Percentiles rank a stretch among this genome's conserved stretches.
Conservation (phyloP, 53 echinoderm and acorn worm species). For the Mesocentrotus franciscanus region DNA sequence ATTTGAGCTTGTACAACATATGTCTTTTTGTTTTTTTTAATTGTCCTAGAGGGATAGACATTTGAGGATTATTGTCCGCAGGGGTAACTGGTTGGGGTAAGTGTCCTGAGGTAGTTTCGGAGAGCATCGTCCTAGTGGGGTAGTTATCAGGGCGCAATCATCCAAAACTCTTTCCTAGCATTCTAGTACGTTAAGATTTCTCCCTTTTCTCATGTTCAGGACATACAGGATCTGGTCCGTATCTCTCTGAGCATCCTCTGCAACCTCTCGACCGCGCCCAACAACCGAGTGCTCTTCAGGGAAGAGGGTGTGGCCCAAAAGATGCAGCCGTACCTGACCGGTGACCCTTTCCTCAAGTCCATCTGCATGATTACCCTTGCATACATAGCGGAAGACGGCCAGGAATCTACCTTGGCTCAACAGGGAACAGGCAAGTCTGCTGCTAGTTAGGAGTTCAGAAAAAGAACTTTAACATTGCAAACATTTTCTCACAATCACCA, state of each 20-base stretch:
- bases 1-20: not conserved
- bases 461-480: not conserved
- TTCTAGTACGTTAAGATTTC: no score
- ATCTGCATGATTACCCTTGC: constrained; percentile 93
- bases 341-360: constrained; percentile 80
- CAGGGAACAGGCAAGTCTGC: constrained; percentile 35
- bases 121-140: no score
- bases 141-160: no score
- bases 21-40: no score
- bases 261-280: constrained; percentile 84
- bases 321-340: constrained; percentile 76
- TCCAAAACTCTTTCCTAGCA: no score
- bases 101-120: no score
- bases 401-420: not conserved
- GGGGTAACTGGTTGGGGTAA: no score
- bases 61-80: no score
- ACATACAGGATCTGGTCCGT: constrained; percentile 81
- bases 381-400: constrained; percentile 85
- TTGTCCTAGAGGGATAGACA: no score
- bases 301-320: constrained; percentile 80
- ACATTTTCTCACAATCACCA: not conserved
- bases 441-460: not conserved
- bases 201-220: constrained; percentile 64
- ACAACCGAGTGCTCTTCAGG: constrained; percentile 76
- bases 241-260: constrained; percentile 94